These are phyloP conservation scores for Plestiodon gilberti DNA, from an alignment of 2,113 vertebrate genomes.

Conservation along the genomic window DNA sequence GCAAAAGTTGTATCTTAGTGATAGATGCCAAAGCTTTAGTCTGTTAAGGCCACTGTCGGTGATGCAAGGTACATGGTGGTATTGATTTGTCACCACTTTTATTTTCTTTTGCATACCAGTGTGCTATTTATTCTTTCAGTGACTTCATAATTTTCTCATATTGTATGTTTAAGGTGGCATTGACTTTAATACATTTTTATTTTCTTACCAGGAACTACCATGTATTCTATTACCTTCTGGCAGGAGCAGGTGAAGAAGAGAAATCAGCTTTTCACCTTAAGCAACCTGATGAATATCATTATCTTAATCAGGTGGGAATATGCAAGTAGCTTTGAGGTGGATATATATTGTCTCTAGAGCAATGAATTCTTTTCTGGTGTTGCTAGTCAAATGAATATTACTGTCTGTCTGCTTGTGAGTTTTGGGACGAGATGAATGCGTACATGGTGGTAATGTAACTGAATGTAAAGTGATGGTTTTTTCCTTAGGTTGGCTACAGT, in stretches of 20 bases:
- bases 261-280: constrained; percentile 91
- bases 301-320: constrained; percentile 92
- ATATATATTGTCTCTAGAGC: constrained; percentile 29
- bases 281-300: constrained; percentile 96
- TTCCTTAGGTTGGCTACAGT: constrained; percentile 3
- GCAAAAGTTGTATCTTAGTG: no score
- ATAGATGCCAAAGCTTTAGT: no score
- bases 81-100: not conserved
- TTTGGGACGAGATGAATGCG: not conserved
- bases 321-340: not conserved
- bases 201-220: constrained; percentile 92
- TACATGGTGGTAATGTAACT: not conserved
- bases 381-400: not conserved
- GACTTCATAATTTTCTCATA: not conserved
- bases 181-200: constrained; percentile 37
- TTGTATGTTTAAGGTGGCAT: constrained; percentile 12
- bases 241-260: constrained; percentile 95
- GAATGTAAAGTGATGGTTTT: not conserved
- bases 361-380: not conserved
- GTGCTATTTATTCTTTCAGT: not conserved
- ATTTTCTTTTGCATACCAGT: not conserved
- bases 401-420: not conserved
- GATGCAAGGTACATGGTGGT: not conserved
- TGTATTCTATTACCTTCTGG: constrained; percentile 99
- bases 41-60: no score